Evolutionary conservation across 2,797 vertebrate genomes (phyloP).

Genomic region (Chaetophractus vellerosus): DNA sequence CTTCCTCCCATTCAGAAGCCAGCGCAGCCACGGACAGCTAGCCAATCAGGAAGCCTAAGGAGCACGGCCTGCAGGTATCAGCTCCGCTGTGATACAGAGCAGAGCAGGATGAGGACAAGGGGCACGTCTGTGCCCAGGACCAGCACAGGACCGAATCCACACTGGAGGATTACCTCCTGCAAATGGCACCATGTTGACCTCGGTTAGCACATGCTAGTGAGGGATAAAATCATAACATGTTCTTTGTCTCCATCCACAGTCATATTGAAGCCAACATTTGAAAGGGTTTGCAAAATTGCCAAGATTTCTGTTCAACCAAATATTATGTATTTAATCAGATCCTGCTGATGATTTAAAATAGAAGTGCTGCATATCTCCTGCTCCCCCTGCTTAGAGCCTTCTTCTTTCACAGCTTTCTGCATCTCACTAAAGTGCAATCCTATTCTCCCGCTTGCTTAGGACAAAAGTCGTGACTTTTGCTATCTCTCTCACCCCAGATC

Average conservation of each 20-base stretch:
- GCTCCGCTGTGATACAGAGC: neutral
- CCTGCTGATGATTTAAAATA: neutral
- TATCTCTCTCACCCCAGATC: neutral
- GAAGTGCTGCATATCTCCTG: neutral
- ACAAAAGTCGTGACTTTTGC: neutral
- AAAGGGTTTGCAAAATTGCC: neutral
- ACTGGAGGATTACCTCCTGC: neutral
- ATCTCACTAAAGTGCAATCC: neutral
- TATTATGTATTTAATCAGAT: neutral
- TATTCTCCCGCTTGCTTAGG: neutral
- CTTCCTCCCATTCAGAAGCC: neutral
- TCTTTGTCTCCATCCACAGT: constrained; percentile 17
- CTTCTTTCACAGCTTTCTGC: neutral
- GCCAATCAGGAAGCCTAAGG: neutral
- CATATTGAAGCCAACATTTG: neutral
- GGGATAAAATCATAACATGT: neutral
- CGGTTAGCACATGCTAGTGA: neutral
- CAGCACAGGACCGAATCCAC: neutral
- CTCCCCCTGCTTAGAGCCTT: neutral
- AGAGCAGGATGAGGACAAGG: neutral
- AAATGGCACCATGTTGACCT: neutral
- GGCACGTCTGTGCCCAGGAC: neutral
- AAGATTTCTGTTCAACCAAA: neutral
- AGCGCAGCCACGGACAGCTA: neutral
- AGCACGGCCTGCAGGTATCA: neutral